phyloP scores from a whole-genome alignment of 2,888 invertebrate genomes.

The Mesorhabditis spiculigera region DNA sequence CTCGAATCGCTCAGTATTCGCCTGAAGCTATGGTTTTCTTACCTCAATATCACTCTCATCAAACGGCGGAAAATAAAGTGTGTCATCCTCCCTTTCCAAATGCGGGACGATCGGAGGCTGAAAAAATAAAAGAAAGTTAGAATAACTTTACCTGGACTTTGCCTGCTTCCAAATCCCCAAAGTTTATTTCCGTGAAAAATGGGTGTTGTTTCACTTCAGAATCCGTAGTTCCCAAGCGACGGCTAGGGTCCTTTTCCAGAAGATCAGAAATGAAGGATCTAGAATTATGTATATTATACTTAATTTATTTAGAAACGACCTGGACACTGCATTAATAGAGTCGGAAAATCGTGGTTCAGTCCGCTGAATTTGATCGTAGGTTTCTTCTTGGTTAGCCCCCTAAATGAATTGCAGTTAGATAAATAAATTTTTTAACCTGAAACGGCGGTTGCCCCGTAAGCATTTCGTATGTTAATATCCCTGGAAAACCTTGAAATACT shows the following conservation, averaged over 20 bases:
- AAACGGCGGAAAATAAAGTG: neutral
- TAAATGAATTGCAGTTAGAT: neutral
- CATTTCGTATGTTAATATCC: neutral
- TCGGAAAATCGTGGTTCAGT: neutral
- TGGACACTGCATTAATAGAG: neutral
- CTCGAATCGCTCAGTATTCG: no score
- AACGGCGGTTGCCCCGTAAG: neutral
- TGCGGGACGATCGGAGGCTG: neutral
- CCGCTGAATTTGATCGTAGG: neutral
- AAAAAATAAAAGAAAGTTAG: neutral
- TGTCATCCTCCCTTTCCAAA: neutral
- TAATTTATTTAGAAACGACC: neutral
- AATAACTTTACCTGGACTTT: neutral
- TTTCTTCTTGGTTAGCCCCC: neutral
- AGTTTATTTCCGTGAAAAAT: neutral
- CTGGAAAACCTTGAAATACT: no score
- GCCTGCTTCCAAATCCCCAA: neutral
- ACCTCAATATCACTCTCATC: slow-evolving; percentile 4
- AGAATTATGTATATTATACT: neutral
- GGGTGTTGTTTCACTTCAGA: neutral
- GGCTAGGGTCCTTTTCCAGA: neutral
- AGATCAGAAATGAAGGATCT: neutral
- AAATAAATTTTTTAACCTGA: neutral
- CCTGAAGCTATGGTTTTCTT: neutral
- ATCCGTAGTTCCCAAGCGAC: neutral